phyloP scores from a whole-genome alignment of 2,113 vertebrate genomes.

The Seriola dumerili region DNA sequence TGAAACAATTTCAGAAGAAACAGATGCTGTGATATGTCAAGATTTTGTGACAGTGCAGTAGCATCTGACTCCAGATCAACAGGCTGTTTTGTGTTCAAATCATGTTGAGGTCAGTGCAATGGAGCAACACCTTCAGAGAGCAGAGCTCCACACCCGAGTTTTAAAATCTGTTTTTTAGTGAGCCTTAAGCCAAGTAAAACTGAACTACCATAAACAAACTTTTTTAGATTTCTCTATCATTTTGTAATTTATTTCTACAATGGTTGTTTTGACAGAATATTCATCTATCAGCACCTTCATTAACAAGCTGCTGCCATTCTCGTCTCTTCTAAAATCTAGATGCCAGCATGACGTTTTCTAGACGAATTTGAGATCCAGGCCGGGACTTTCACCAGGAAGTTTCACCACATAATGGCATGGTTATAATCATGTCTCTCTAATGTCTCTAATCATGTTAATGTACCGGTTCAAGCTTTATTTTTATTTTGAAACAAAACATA shows the following conservation, averaged over 20 bases:
- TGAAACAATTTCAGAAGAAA: not conserved
- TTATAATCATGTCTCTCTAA: too few species aligned
- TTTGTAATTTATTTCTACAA: not conserved
- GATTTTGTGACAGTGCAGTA: not conserved
- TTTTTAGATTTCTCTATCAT: not conserved
- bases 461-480: not conserved
- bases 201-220: not conserved
- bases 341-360: not conserved
- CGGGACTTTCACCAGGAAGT: not conserved
- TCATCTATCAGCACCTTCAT: not conserved
- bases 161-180: too few species aligned
- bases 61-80: slow-evolving; percentile 30
- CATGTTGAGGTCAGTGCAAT: slow-evolving; percentile 9
- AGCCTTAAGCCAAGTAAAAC: not conserved
- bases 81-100: slow-evolving; percentile 7
- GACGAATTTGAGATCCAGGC: not conserved
- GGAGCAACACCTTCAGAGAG: not conserved
- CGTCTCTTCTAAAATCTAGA: not conserved
- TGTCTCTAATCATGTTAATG: not conserved
- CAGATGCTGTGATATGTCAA: not conserved
- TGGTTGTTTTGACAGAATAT: not conserved
- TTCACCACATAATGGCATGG: too few species aligned
- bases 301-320: not conserved
- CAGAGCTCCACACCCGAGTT: too few species aligned
- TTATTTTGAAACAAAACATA: not conserved